Base-by-base conservation (phyloP, 2,113 vertebrate genomes). In the Microcebus tavaratra region DNA sequence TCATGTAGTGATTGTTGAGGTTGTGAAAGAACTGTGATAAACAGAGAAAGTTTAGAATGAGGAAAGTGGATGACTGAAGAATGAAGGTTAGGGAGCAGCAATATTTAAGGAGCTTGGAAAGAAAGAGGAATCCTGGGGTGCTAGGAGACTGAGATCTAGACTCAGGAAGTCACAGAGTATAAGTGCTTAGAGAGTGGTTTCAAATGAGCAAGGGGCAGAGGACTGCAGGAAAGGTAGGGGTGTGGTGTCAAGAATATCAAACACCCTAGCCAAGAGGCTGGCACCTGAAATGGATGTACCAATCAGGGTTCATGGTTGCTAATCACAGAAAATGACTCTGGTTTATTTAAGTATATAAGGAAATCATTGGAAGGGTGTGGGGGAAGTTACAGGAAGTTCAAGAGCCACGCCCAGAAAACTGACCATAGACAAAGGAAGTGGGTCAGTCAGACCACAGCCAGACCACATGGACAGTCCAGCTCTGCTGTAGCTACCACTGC, bases 1-100 rank as follows among this genome's bases (percentile, higher is more conserved):
- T 29, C 13, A 12, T 23, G 50, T 9, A 18, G 34, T 15, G n/a
- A 55, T 0, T 8, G 14, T 0, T 31, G 34, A 34, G 0, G 55
- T 6, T 48, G 31, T 29, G 34, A 76, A 45, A 25, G 53, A 53
- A 13, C 20, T 21, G 82, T 50, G 48, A 7, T 45, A 27, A 10
- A n/a, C 27, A 20, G 50, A 39, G 39, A n/a, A 65, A 36, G 15
- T n/a, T 21, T 2, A 48, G 39, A 53, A 2, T 18, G 76, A 75
- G 34, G 34, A 59, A 3, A 5, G 63, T 8, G 21, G 72, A 31
- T 2, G n/a, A 2, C n/a, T 12, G 21, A 36, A 63, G 6, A 21
- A 1, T 27, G 29, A 29, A 1, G 15, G 45, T 31, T 50, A 42
- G 79, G 63, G 29, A 70, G 39, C 20, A 57, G 73, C 25, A 25